Conservation (phyloP, 2,888 invertebrate genomes). For the Ennomos quercinarius region DNA sequence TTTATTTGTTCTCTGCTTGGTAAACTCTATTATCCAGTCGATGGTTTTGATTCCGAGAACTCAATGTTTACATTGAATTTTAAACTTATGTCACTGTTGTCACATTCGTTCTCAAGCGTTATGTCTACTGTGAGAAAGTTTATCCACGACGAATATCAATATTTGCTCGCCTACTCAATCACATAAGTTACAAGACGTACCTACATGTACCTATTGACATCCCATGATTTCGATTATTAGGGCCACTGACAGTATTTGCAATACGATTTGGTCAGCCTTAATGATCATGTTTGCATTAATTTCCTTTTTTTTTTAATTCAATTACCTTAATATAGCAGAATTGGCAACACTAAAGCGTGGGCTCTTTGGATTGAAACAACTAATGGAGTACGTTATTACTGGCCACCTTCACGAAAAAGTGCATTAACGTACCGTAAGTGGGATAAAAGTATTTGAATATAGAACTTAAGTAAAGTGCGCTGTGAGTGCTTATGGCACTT, state of each 20-base stretch:
- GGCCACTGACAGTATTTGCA: conserved; percentile 2
- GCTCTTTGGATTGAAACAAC: conserved; percentile 68
- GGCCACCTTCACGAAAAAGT: conserved; percentile 78
- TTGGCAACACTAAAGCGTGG: conserved; percentile 58
- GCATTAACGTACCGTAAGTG: conserved; percentile 80
- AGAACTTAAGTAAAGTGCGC: conserved; percentile 77
- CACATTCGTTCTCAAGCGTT: conserved; percentile 68
- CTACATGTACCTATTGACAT: conserved; percentile 6
- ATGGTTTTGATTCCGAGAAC: conserved; percentile 81
- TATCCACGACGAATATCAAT: conserved; percentile 53
- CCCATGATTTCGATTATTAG: conserved; percentile 7
- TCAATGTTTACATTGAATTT: conserved; percentile 76
- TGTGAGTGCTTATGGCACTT: conserved; percentile 76
- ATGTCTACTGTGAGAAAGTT: conserved; percentile 67
- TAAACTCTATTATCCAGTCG: conserved; percentile 78
- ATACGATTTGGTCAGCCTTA: conserved; percentile 11
- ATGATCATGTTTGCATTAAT: conserved; percentile 30
- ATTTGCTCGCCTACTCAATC: conserved; percentile 57
- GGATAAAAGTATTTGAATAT: conserved; percentile 82
- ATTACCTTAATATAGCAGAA: conserved; percentile 48
- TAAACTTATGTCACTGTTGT: conserved; percentile 75
- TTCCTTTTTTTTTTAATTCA: conserved; percentile 34
- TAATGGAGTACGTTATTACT: conserved; percentile 78
- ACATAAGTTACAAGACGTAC: conserved; percentile 8
- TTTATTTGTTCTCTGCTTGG: conserved; percentile 79